phyloP scores from a whole-genome alignment of 2,797 vertebrate species.

The Phataginus tetradactyla region DNA sequence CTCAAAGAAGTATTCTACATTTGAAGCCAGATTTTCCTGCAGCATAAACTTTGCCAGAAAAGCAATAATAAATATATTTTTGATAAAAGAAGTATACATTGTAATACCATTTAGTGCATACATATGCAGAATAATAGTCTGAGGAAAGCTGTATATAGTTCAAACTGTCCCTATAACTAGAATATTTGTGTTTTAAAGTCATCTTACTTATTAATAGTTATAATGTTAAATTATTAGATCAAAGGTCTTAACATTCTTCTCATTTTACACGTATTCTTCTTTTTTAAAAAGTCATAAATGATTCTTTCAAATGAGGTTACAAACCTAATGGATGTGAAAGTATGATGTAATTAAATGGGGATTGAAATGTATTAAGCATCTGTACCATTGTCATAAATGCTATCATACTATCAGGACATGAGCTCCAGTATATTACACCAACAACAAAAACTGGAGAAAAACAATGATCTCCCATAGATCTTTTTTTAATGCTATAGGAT shows the following conservation, averaged over 20 bases:
- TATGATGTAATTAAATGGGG: not conserved
- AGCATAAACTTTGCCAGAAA: not conserved
- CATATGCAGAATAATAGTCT: not conserved
- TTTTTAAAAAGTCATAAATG: not conserved
- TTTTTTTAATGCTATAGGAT: not conserved
- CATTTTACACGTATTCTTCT: not conserved
- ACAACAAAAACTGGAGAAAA: not conserved
- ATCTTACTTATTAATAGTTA: not conserved
- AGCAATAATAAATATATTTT: conserved; percentile 10
- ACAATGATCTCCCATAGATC: not conserved
- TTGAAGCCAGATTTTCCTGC: not conserved
- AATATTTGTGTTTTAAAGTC: not conserved
- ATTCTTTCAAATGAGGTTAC: not conserved
- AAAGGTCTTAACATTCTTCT: conserved; percentile 13
- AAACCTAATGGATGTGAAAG: not conserved
- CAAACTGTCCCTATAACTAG: not conserved
- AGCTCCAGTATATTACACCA: not conserved
- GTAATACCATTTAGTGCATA: not conserved
- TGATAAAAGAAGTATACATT: not conserved
- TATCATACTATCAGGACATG: not conserved
- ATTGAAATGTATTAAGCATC: not conserved
- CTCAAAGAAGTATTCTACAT: not conserved
- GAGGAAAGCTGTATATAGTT: not conserved
- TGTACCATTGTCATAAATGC: conserved; percentile 6
- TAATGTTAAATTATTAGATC: conserved; percentile 5